phyloP scores from a whole-genome alignment of 2,797 vertebrate genomes.

The Pelodytes ibericus region DNA sequence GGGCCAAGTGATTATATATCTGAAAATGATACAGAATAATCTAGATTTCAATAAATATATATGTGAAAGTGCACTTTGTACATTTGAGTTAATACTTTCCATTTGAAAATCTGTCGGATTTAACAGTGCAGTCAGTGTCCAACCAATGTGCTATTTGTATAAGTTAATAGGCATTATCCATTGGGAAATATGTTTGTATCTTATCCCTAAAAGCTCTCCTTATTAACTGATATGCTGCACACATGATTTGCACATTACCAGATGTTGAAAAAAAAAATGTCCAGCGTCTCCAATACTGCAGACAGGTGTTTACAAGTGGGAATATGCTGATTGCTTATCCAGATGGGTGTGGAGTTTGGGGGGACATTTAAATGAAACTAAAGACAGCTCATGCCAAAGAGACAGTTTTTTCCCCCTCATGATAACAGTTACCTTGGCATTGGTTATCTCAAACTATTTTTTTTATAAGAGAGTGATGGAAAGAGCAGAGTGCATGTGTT shows the following conservation, averaged over 20 bases:
- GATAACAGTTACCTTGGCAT: slow-evolving; percentile 49
- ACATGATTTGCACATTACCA: slow-evolving; percentile 33
- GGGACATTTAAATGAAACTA: slow-evolving; percentile 41
- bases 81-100: too few relatives aligned
- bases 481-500: slow-evolving; percentile 29
- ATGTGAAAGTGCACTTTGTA: too few relatives aligned
- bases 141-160: too few relatives aligned
- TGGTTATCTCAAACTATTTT: slow-evolving; percentile 50
- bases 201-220: slow-evolving; percentile 11
- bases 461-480: slow-evolving; percentile 47
- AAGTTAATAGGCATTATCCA: slow-evolving; percentile 3
- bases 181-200: background rate
- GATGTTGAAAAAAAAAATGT: slow-evolving; percentile 45
- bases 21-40: too few relatives aligned
- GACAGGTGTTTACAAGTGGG: slow-evolving; percentile 57
- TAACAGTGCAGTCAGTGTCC: too few relatives aligned
- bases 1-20: too few relatives aligned
- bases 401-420: slow-evolving; percentile 31
- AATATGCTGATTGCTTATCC: slow-evolving; percentile 51
- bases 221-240: slow-evolving; percentile 28
- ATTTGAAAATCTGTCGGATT: too few relatives aligned
- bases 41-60: too few relatives aligned
- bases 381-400: slow-evolving; percentile 41
- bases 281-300: slow-evolving; percentile 10
- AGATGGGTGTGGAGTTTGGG: slow-evolving; percentile 44